These are phyloP conservation scores for Neofelis nebulosa DNA, from an alignment of 2,113 vertebrate species.

Conservation along the genomic window DNA sequence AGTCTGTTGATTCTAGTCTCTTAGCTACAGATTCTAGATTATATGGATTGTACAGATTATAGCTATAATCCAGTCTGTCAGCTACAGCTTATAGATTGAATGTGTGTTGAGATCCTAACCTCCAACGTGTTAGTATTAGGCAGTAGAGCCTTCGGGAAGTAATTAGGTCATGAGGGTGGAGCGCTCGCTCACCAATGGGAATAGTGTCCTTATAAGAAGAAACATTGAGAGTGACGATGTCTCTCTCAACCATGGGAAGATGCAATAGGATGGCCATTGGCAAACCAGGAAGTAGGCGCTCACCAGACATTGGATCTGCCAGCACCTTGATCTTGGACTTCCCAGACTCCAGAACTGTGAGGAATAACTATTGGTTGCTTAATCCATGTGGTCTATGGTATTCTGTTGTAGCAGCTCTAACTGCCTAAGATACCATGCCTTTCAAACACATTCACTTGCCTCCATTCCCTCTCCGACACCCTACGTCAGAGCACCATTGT, in stretches of 20 bases:
- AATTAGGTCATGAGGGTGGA: neutral
- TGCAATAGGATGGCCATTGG: neutral
- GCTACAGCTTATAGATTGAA: neutral
- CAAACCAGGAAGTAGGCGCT: neutral
- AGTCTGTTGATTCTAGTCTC: neutral
- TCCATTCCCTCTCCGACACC: neutral
- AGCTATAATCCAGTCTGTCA: neutral
- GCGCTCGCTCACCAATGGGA: neutral
- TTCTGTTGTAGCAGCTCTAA: neutral
- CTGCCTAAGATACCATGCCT: neutral
- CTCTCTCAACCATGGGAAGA: neutral
- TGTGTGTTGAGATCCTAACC: neutral
- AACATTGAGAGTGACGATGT: neutral
- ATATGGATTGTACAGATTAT: too few relatives aligned
- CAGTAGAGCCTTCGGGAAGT: neutral
- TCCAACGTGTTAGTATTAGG: neutral
- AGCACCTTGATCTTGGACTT: neutral
- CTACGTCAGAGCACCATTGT: neutral
- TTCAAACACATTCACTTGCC: neutral
- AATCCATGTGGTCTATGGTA: neutral
- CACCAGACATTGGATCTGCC: neutral
- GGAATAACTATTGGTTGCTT: neutral
- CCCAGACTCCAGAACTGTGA: neutral
- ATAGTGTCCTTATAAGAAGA: neutral
- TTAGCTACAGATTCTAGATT: neutral